phyloP scores from a whole-genome alignment of 37 sponge, comb jelly and placozoan species.

The Halisarca cf. caerulea region DNA sequence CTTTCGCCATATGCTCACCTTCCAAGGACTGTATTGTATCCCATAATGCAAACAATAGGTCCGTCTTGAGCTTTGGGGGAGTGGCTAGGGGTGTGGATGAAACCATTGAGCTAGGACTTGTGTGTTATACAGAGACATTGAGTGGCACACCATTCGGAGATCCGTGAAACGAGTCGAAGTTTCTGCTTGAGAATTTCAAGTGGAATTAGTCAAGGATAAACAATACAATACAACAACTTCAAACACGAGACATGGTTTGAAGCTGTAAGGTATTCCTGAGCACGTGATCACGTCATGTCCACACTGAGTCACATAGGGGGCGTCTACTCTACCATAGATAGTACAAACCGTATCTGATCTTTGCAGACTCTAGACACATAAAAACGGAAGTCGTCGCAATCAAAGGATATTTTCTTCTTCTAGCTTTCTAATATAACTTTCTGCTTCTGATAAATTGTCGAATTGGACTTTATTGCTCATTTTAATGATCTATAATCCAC shows the following conservation, averaged over 20 bases:
- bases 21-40: constrained; percentile 3
- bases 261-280: too few relatives aligned
- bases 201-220: background rate
- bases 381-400: too few relatives aligned
- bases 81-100: background rate
- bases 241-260: background rate
- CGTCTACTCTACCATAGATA: too few relatives aligned
- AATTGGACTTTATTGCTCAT: constrained; percentile 7
- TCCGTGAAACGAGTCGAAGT: background rate
- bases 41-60: constrained; percentile 12
- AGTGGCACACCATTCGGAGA: background rate
- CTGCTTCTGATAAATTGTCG: constrained; percentile 19
- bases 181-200: background rate
- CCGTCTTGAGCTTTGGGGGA: background rate
- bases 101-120: too few relatives aligned
- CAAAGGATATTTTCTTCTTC: constrained; percentile 45
- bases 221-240: background rate
- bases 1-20: background rate
- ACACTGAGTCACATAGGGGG: too few relatives aligned
- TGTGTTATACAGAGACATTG: background rate
- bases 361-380: too few relatives aligned
- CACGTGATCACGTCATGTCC: too few relatives aligned
- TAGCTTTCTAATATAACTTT: background rate
- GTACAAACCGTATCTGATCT: too few relatives aligned
- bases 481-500: too few relatives aligned